phyloP scores from a whole-genome alignment of 2,113 vertebrate species.

The Sitta europaea region DNA sequence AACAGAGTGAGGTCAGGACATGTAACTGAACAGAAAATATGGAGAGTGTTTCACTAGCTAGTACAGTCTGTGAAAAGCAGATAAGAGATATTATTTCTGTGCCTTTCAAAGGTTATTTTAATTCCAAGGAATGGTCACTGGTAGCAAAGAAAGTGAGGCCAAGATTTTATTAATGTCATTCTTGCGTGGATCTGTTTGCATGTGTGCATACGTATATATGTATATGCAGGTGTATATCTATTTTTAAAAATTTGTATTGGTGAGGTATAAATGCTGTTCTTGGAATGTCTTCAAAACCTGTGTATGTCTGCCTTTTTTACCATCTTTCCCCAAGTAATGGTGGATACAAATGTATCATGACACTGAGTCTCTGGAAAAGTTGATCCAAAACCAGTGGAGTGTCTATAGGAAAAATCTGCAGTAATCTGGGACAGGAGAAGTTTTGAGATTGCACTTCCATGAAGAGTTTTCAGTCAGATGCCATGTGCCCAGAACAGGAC shows the following conservation, averaged over 20 bases:
- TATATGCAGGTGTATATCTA: neutral
- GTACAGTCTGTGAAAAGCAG: neutral
- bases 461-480: neutral
- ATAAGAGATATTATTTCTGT: neutral
- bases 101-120: neutral
- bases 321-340: neutral
- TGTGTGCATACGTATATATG: accelerated
- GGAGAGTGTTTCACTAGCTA: neutral
- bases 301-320: neutral
- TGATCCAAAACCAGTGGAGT: neutral
- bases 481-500: neutral
- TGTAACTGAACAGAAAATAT: neutral
- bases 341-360: neutral
- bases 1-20: neutral
- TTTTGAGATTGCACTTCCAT: neutral
- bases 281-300: neutral
- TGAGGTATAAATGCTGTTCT: neutral
- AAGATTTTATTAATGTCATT: neutral
- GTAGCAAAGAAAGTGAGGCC: neutral
- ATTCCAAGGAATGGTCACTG: neutral
- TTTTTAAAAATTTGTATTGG: neutral
- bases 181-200: neutral
- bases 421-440: neutral
- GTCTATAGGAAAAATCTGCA: neutral
- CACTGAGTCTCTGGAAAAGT: neutral